A percentile compares a stretch with the other conserved stretches of the same genome.
These are phyloP conservation scores for Encarsia formosa DNA, from an alignment of 2,888 invertebrate species.

Conservation along the genomic window DNA sequence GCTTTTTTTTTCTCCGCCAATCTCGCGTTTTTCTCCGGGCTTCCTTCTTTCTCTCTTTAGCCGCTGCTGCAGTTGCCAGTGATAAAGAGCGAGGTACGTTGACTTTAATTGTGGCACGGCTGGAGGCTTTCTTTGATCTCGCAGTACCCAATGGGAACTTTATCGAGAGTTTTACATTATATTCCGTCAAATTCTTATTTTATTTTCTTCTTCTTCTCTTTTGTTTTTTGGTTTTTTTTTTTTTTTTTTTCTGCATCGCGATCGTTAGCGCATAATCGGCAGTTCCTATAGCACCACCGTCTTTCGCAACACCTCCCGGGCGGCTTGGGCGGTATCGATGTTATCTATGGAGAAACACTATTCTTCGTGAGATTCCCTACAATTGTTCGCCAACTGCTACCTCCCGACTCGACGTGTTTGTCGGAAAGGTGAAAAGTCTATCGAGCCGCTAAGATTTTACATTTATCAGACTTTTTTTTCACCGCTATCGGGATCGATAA, in stretches of 20 bases:
- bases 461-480: too few species aligned
- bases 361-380: constrained; percentile 8
- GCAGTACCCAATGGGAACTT: constrained; percentile 15
- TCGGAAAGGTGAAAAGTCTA: constrained; percentile 12
- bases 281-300: neutral
- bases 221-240: too few species aligned
- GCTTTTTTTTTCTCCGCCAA: neutral
- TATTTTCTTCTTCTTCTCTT: too few species aligned
- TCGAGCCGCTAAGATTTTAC: too few species aligned
- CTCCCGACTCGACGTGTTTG: too few species aligned
- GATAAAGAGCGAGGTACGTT: too few species aligned
- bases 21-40: neutral
- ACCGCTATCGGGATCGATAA: too few species aligned
- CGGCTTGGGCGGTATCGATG: constrained; percentile 3
- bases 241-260: neutral
- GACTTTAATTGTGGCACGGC: constrained; percentile 20
- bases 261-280: constrained; percentile 22
- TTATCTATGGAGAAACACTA: constrained; percentile 17
- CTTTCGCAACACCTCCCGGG: constrained; percentile 8
- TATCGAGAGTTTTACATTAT: constrained; percentile 4
- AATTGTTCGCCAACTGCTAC: constrained; percentile 1
- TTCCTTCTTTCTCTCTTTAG: neutral
- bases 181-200: neutral
- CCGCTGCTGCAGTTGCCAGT: neutral
- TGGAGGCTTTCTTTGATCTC: constrained; percentile 21